Base-by-base conservation (phyloP, 2,113 vertebrate species). In the Phaethornis superciliosus region DNA sequence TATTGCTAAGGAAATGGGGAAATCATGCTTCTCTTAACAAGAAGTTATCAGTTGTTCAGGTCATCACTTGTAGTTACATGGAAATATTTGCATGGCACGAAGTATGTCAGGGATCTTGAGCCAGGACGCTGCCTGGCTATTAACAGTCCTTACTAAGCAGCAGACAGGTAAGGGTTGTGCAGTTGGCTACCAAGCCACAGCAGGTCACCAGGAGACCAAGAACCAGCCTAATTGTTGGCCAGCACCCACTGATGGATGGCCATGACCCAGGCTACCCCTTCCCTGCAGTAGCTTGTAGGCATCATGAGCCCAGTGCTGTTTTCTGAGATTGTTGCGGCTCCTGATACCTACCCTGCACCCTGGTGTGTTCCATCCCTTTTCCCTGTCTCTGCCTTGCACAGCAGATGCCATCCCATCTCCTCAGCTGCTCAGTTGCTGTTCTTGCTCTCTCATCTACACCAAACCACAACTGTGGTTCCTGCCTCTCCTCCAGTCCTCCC, bases 251-350 rank as follows among this genome's bases (percentile, higher is more conserved):
- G 1, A 2, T 30, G 35, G 47, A 24, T 23, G 81, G 27, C 42
- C 42, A 47, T 0, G 0, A 14, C 21, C 32, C 52, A 30, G 9
- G 0, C 4, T 78, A 30, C 5, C 2, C 7, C 24, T 54, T 58
- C 35, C 15, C 30, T 30, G n/a, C 10, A 56, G 27, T 10, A 1
- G 0, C 46, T 18, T 49, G n/a, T 2, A 1, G 59, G 30, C 32
- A 3, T 42, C 27, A n/a, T 14, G 35, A 87, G 5, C 20, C 9
- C 35, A 9, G 56, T 28, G 47, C 7, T 49, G 23, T 27, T 63
- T 44, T 37, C 75, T 64, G 52, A 76, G 33, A 28, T 70, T 3
- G 0, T 24, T 51, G 33, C 1, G 0, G 32, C 69, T 83, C 23
- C 23, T 71, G 27, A 64, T 0, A 3, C 8, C 42, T 81, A 20